phyloP scores from a whole-genome alignment of 2,113 vertebrate genomes.

The Pelodiscus sinensis region DNA sequence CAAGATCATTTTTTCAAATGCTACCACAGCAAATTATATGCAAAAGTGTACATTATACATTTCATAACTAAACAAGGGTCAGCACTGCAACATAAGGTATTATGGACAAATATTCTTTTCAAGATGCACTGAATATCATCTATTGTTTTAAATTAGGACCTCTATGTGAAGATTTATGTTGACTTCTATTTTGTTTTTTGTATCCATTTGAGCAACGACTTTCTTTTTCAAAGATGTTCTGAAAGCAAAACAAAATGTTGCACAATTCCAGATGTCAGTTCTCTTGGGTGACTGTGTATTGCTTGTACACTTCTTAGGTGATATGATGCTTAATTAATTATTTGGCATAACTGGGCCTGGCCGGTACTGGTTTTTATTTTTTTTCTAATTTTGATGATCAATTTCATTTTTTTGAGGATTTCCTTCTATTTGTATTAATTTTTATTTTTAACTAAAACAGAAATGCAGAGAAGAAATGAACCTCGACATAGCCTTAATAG shows the following conservation, averaged over 20 bases:
- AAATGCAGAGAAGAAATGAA: too few relatives aligned
- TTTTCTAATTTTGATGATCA: not conserved
- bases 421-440: not conserved
- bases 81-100: not conserved
- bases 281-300: fast-evolving
- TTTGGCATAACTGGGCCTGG: not conserved
- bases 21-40: not conserved
- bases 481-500: too few relatives aligned
- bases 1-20: not conserved
- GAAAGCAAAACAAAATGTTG: not conserved
- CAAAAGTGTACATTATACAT: not conserved
- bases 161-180: not conserved
- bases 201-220: not conserved
- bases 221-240: not conserved
- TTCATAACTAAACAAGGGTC: not conserved
- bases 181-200: not conserved
- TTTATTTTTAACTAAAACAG: not conserved
- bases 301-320: fast-evolving
- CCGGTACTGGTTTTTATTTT: not conserved
- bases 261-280: not conserved
- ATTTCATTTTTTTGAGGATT: not conserved
- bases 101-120: not conserved
- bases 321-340: not conserved
- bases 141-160: not conserved
- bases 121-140: not conserved